Evolutionary conservation across 1,140 invertebrate genomes (phyloP).

Genomic region (Apocrypta bakeri): DNA sequence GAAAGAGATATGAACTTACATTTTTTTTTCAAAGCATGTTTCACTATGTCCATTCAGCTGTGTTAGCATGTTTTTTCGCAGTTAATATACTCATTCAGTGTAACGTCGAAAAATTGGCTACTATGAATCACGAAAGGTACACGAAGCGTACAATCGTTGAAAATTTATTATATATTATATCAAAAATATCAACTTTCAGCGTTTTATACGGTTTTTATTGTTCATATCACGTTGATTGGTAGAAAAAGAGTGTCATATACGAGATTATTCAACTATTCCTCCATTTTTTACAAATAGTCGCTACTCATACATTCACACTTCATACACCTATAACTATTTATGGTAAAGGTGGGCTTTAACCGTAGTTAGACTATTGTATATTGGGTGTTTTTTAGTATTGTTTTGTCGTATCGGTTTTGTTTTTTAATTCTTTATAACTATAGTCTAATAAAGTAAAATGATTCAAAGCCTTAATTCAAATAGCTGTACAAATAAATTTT

Average conservation of each 20-base stretch:
- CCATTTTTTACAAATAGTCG: conserved; percentile 39
- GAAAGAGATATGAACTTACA: conserved; percentile 40
- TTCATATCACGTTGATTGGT: background rate
- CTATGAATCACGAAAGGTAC: background rate
- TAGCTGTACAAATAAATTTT: too few species aligned
- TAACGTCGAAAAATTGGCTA: conserved; percentile 1
- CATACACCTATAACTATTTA: conserved; percentile 34
- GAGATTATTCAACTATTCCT: background rate
- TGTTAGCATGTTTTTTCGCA: conserved; percentile 57
- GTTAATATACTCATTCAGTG: conserved; percentile 14
- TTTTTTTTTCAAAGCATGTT: conserved; percentile 60
- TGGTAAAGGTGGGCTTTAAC: conserved; percentile 52
- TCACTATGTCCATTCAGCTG: conserved; percentile 48
- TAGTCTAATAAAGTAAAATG: conserved; percentile 43
- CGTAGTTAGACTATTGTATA: conserved; percentile 51
- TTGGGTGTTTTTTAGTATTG: conserved; percentile 39
- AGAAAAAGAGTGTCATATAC: conserved; percentile 13
- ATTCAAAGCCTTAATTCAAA: too few species aligned
- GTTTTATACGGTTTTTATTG: background rate
- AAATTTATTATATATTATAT: background rate
- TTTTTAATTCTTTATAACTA: conserved; percentile 28
- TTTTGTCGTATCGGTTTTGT: conserved; percentile 16
- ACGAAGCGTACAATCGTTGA: background rate
- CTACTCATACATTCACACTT: conserved; percentile 35
- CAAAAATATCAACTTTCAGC: background rate